Evolutionary conservation across 2,888 invertebrate species (phyloP).

Genomic region (Pyrrhosoma nymphula): DNA sequence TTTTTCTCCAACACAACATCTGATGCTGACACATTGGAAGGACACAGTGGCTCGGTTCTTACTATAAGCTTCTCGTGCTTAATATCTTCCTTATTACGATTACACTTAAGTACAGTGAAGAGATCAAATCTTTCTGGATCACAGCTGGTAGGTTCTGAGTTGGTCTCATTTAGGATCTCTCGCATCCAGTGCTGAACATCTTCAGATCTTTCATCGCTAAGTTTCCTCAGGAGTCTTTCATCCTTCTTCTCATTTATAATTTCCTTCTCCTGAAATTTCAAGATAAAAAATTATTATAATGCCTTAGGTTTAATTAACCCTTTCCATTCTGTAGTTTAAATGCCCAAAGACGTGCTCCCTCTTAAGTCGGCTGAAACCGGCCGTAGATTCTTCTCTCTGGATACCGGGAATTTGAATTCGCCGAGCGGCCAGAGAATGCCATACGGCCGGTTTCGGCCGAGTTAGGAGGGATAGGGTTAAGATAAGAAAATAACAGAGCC

Average conservation of each 20-base stretch:
- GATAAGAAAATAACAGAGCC: no score
- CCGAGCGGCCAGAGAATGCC: no score
- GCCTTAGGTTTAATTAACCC: no score
- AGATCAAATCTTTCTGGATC: slow-evolving; percentile 59
- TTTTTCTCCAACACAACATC: not conserved
- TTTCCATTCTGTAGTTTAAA: no score
- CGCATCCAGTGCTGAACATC: slow-evolving; percentile 58
- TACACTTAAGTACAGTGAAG: slow-evolving; percentile 59
- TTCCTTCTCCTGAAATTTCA: not conserved
- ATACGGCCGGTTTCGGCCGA: no score
- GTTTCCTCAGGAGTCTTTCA: not conserved
- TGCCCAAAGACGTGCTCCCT: no score
- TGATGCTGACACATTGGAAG: not conserved
- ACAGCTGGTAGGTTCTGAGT: slow-evolving; percentile 32
- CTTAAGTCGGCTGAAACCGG: no score
- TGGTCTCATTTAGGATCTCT: slow-evolving; percentile 49
- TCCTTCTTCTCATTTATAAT: not conserved
- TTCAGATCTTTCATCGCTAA: slow-evolving; percentile 52
- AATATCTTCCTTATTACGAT: not conserved
- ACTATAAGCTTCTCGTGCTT: not conserved
- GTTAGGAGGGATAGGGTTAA: no score
- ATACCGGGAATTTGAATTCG: no score
- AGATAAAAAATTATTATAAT: not conserved
- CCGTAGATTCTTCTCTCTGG: no score
- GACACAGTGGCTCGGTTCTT: not conserved